These are phyloP conservation scores for Epicampocera succincta DNA, from an alignment of 2,888 invertebrate genomes.

Conservation along the genomic window DNA sequence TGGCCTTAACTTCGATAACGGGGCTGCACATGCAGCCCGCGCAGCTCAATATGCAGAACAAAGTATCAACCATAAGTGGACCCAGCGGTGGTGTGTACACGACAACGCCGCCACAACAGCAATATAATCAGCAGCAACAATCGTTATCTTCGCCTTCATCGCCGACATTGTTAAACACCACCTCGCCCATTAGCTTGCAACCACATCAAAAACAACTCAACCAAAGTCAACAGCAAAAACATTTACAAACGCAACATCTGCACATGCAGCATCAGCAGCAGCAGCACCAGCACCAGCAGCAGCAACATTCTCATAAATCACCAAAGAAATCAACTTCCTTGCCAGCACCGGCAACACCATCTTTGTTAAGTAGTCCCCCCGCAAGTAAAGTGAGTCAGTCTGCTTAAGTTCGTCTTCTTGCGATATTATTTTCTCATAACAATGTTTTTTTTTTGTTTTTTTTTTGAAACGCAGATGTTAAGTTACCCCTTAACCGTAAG, in stretches of 20 bases:
- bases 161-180: constrained; percentile 54
- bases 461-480: constrained; percentile 72
- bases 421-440: background rate
- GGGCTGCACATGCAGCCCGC: constrained; percentile 67
- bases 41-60: constrained; percentile 55
- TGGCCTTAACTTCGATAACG: constrained; percentile 47
- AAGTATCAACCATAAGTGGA: constrained; percentile 40
- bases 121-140: constrained; percentile 47
- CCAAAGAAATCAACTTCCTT: constrained; percentile 80
- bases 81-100: constrained; percentile 39
- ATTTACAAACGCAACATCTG: constrained; percentile 69
- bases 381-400: constrained; percentile 73
- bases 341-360: constrained; percentile 75
- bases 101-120: constrained; percentile 53
- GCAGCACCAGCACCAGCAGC: constrained; percentile 77
- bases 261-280: constrained; percentile 76
- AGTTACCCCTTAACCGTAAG: constrained; percentile 75
- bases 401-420: background rate
- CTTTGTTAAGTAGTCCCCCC: constrained; percentile 77
- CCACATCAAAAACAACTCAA: constrained; percentile 56
- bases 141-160: constrained; percentile 68
- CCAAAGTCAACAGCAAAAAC: constrained; percentile 63
- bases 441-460: background rate
- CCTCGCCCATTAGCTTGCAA: constrained; percentile 65
- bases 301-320: constrained; percentile 77